Conservation (phyloP, 2,797 vertebrate genomes). For the Botia kubotai region DNA sequence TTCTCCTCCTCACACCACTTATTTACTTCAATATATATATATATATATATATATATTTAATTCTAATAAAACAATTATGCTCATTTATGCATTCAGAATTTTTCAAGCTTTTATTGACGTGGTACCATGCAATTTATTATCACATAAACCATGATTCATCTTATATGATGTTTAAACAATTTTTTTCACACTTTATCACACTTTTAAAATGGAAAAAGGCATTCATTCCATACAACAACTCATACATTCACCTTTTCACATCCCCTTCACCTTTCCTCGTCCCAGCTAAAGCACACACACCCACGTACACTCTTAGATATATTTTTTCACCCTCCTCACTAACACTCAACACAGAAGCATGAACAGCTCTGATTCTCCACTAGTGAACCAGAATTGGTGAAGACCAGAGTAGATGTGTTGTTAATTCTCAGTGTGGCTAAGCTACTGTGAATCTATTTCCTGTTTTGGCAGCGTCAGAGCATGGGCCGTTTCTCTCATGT, state of each 20-base stretch:
- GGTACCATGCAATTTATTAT: no score
- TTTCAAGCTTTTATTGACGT: no score
- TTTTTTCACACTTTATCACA: no score
- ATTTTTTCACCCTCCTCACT: not conserved
- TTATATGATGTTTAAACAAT: no score
- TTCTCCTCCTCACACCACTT: no score
- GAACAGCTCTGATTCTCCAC: not conserved
- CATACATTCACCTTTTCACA: not conserved
- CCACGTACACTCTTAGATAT: not conserved
- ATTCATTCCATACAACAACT: not conserved
- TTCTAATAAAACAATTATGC: no score
- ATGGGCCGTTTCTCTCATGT: constrained; percentile 13
- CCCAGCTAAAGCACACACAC: not conserved
- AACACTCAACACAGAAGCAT: not conserved
- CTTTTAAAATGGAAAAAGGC: not conserved
- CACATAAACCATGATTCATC: no score
- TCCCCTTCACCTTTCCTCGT: not conserved
- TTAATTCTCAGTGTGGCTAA: constrained; percentile 11
- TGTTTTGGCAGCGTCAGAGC: constrained; percentile 4
- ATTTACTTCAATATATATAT: no score
- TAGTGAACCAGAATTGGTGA: not conserved
- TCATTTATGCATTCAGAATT: no score
- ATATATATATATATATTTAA: no score
- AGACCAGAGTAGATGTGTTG: constrained; percentile 21
- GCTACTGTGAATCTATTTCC: constrained; percentile 35